Evolutionary conservation across 2,797 vertebrate species (phyloP).

Genomic region (Lutjanus argentimaculatus): DNA sequence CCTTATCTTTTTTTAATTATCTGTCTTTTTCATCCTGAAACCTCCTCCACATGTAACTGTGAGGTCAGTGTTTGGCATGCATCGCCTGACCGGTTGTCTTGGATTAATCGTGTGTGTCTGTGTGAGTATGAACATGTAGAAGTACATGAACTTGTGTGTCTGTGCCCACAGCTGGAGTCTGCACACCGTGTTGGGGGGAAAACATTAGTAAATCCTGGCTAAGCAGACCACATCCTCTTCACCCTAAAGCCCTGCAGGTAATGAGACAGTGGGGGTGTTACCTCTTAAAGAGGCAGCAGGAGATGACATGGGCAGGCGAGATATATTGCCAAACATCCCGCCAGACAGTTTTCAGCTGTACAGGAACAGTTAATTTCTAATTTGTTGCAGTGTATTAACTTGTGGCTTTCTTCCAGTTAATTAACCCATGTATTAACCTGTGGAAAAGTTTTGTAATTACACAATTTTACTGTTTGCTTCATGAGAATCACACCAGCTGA

Average conservation of each 20-base stretch:
- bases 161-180: slow-evolving; percentile 71
- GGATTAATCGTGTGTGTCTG: slow-evolving; percentile 31
- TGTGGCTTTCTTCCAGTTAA: slow-evolving; percentile 26
- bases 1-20: slow-evolving; percentile 17
- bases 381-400: slow-evolving; percentile 25
- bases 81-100: not conserved
- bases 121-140: slow-evolving; percentile 12
- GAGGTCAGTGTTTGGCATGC: slow-evolving; percentile 30
- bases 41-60: slow-evolving; percentile 21
- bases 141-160: slow-evolving; percentile 38
- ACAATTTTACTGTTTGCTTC: slow-evolving; percentile 39
- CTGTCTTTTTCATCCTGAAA: not conserved
- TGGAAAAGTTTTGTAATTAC: slow-evolving; percentile 31
- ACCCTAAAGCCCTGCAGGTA: slow-evolving; percentile 73
- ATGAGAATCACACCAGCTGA: slow-evolving; percentile 34
- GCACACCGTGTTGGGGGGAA: slow-evolving; percentile 75
- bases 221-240: slow-evolving; percentile 81
- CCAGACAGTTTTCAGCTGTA: not conserved
- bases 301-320: slow-evolving; percentile 43
- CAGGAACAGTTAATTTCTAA: slow-evolving; percentile 19
- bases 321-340: slow-evolving; percentile 36
- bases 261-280: slow-evolving; percentile 62
- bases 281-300: slow-evolving; percentile 64
- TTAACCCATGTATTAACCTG: slow-evolving; percentile 49
- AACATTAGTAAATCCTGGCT: slow-evolving; percentile 78